Base-by-base conservation (phyloP, 30 jellyfish, hydroid and myxozoan species). In the Cassiopea andromeda region DNA sequence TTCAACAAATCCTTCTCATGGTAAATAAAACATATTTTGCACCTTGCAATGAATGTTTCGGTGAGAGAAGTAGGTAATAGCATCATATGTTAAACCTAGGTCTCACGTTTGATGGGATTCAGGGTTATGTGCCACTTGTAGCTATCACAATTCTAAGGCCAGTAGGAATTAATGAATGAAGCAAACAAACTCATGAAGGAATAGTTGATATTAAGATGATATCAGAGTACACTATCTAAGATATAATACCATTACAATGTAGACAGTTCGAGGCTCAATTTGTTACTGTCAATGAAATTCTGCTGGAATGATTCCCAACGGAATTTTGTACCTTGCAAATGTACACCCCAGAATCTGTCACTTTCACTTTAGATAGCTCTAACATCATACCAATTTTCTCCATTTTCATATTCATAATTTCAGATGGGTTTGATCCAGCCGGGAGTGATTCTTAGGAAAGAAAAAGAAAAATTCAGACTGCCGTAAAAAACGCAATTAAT, bases 301-400 rank as follows among this genome's bases (percentile, higher is more conserved):
- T 17, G 46, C 57, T 60, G 57, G 49, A 13, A 46, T 85, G 82
- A 14, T 44, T n/a, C 50, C 93, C 93, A 48, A 85, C 54, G 2
- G 50, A 58, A 75, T 85, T 85, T 77, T 59, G 87, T 17, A 85
- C 93, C 4, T 46, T 57, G 87, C 93, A 85, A 15, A 47, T 44
- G 60, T 85, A 85, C 38, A 76, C 86, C 3, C 93, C 93, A 58
- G 93, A 74, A 43, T 73, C 87, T 8, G 38, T 61, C 19, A 60
- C 87, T n/a, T 50, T 60, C 44, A 75, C 87, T 59, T 85, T 75
- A 0, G 9, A 6, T 15, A 85, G 15, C 50, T 73, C 93, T 8
- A 85, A 71, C 93, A 85, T 85, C 93, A 85, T 85, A 43, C 93
- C 93, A 59, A 85, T 68, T 45, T 73, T 73, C 45, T 85, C 93